A percentile compares a stretch with the other conserved stretches of the same genome.
Evolutionary conservation across 2,888 invertebrate species (phyloP).

Genomic region (Hylaea fasciaria): DNA sequence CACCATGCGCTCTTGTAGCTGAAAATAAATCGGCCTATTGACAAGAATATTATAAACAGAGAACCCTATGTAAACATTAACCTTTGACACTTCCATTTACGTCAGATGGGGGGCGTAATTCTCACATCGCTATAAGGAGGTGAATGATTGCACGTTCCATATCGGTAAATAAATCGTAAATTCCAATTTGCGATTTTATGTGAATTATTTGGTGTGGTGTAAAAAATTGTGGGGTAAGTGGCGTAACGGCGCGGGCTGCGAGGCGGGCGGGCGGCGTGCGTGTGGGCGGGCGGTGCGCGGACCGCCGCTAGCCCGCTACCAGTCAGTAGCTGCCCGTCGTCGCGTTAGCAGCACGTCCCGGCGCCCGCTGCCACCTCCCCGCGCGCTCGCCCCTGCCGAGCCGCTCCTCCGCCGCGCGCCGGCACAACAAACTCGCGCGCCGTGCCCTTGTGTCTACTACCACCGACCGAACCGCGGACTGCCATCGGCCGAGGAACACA

Average conservation of each 20-base stretch:
- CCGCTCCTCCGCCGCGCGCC: constrained; percentile 50
- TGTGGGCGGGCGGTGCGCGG: constrained; percentile 22
- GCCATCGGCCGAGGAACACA: constrained; percentile 35
- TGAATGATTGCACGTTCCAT: constrained; percentile 29
- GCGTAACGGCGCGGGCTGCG: constrained; percentile 67
- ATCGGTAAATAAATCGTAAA: constrained; percentile 45
- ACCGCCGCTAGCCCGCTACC: constrained; percentile 51
- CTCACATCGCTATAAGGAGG: constrained; percentile 11
- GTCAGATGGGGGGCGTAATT: constrained; percentile 17
- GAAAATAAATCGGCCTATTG: constrained; percentile 10
- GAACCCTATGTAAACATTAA: constrained; percentile 16
- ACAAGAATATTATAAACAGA: constrained; percentile 21
- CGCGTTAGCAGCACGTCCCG: constrained; percentile 75
- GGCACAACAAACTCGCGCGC: constrained; percentile 70
- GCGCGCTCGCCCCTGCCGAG: constrained; percentile 44
- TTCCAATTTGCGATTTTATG: constrained; percentile 48
- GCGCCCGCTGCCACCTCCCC: constrained; percentile 45
- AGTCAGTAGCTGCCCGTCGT: constrained; percentile 71
- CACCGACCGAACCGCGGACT: constrained; percentile 40
- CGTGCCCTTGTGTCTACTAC: constrained; percentile 63
- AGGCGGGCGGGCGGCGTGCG: constrained; percentile 52
- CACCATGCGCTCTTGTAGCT: not conserved
- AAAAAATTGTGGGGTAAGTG: constrained; percentile 76
- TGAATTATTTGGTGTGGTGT: constrained; percentile 64
- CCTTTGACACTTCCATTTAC: constrained; percentile 17